Evolutionary conservation across 2,797 vertebrate genomes (phyloP).

Genomic region (Dromococcyx pavoninus): DNA sequence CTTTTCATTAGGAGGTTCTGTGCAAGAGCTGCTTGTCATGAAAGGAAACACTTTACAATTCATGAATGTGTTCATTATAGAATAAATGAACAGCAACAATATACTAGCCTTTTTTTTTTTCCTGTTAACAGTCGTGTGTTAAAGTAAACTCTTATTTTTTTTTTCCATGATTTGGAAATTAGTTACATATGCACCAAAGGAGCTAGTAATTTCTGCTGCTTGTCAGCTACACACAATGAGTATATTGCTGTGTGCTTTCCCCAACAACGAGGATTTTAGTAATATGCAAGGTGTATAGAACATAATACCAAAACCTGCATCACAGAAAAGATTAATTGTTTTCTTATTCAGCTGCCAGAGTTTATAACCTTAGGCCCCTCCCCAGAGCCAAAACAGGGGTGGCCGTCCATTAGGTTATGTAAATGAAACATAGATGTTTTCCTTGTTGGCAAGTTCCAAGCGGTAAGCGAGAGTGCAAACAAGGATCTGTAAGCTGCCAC

Average conservation of each 20-base stretch:
- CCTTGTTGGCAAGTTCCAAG: conserved; percentile 74
- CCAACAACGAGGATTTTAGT: conserved; percentile 51
- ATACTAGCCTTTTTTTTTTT: conserved; percentile 60
- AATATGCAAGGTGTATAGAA: conserved; percentile 68
- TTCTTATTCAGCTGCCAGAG: conserved; percentile 72
- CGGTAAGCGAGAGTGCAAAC: conserved; percentile 77
- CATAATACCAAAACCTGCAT: conserved; percentile 72
- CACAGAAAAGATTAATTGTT: conserved; percentile 71
- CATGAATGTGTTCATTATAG: conserved; percentile 76
- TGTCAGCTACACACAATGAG: conserved; percentile 78
- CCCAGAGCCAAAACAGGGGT: conserved; percentile 55
- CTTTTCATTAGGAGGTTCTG: conserved; percentile 83
- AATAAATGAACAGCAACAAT: conserved; percentile 78
- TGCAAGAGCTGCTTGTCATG: conserved; percentile 82
- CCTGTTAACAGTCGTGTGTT: conserved; percentile 82
- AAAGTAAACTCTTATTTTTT: conserved; percentile 82
- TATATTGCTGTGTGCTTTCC: conserved; percentile 84
- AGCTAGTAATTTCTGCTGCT: conserved; percentile 71
- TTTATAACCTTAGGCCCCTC: conserved; percentile 56
- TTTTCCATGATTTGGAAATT: conserved; percentile 73
- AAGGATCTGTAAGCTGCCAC: conserved; percentile 85
- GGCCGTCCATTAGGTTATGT: conserved; percentile 38
- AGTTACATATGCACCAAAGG: conserved; percentile 84
- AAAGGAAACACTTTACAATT: conserved; percentile 72
- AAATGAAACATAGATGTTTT: conserved; percentile 43